Percentiles rank a stretch among this genome's conserved stretches.
Conservation (phyloP, 2,888 invertebrate genomes). For the Omphaloscelis lunosa region DNA sequence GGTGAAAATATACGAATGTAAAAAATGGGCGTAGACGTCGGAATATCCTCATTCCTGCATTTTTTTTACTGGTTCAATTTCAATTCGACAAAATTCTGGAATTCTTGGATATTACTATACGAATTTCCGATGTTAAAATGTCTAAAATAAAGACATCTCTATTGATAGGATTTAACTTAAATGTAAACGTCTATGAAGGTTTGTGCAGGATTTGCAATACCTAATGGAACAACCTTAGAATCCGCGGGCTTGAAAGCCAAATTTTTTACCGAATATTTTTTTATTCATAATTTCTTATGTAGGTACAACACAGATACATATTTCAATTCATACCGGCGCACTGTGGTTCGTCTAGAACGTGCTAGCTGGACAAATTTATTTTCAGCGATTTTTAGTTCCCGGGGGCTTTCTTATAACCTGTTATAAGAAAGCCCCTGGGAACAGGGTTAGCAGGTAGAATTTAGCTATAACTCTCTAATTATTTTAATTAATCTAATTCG, state of each 20-base stretch:
- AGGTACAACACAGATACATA: no score
- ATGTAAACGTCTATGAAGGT: not conserved
- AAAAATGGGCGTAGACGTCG: not conserved
- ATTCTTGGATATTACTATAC: not conserved
- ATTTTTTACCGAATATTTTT: not conserved
- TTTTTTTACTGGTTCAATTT: not conserved
- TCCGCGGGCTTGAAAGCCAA: not conserved
- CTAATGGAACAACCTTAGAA: not conserved
- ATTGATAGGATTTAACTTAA: not conserved
- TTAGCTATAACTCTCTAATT: no score
- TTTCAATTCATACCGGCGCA: no score
- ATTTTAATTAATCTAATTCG: no score
- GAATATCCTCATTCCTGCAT: not conserved
- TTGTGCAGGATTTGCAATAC: not conserved
- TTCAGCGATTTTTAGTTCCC: no score
- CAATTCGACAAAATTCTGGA: not conserved
- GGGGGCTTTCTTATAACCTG: no score
- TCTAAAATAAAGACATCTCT: not conserved
- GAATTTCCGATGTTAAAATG: not conserved
- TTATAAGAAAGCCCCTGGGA: no score
- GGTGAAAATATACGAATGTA: not conserved
- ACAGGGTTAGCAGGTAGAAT: no score
- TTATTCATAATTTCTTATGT: no score
- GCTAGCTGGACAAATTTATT: no score
- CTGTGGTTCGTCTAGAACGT: no score